Evolutionary conservation across 2,888 invertebrate genomes (phyloP).

Genomic region (Hypena proboscidalis): DNA sequence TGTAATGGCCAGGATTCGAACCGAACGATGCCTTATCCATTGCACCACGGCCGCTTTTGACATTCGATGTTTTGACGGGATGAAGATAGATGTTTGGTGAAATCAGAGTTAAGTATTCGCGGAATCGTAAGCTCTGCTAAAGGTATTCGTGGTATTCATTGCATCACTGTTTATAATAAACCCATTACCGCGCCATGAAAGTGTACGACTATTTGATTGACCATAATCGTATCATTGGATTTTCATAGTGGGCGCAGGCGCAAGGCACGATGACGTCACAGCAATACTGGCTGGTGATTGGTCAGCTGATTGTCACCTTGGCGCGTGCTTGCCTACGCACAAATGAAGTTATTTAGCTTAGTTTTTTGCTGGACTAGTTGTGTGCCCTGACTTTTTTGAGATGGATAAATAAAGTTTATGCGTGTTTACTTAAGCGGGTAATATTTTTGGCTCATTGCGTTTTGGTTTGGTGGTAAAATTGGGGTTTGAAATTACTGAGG

Average conservation of each 20-base stretch:
- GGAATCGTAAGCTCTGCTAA: too few species aligned
- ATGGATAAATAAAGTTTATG: background rate
- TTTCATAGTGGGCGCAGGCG: conserved; percentile 44
- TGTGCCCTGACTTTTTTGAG: background rate
- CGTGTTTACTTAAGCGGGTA: too few species aligned
- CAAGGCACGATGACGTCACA: conserved; percentile 41
- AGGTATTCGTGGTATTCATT: too few species aligned
- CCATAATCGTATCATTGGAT: conserved; percentile 37
- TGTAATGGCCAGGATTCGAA: too few species aligned
- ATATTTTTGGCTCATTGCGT: too few species aligned
- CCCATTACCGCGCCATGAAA: conserved; percentile 24
- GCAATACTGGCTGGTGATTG: conserved; percentile 28
- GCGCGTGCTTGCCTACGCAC: conserved; percentile 43
- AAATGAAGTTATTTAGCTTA: conserved; percentile 30
- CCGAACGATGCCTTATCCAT: too few species aligned
- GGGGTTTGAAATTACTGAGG: too few species aligned
- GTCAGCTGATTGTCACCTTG: conserved; percentile 40
- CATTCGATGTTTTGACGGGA: too few species aligned
- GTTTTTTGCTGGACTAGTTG: conserved; percentile 30
- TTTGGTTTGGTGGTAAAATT: too few species aligned
- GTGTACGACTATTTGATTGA: conserved; percentile 36
- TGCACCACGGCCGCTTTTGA: too few species aligned
- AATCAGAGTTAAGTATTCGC: too few species aligned
- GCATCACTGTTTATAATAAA: conserved; percentile 13
- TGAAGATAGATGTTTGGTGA: too few species aligned